phyloP scores from a whole-genome alignment of 92 coral and sea anemone genomes.

The Bergia sp. region DNA sequence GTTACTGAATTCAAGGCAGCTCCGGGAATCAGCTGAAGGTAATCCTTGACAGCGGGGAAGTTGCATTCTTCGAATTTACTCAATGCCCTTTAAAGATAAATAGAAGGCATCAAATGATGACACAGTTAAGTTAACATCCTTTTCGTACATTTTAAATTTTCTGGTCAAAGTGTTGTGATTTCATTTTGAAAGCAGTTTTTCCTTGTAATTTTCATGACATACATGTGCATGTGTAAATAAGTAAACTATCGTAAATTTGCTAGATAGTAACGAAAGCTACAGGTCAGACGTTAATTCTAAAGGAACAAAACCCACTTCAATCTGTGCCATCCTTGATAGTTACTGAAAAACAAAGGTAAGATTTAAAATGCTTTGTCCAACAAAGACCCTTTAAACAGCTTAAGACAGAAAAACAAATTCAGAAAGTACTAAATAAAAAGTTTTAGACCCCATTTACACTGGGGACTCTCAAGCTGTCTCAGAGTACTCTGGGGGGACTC shows the following conservation, averaged over 20 bases:
- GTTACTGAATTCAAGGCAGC: constrained; percentile 86
- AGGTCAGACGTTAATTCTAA: neutral
- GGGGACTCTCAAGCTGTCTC: no score
- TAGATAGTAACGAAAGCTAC: neutral
- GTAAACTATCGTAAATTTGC: neutral
- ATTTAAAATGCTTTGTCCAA: no score
- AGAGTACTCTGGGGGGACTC: no score
- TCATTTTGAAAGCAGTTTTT: no score
- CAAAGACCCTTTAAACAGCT: no score
- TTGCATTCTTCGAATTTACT: constrained; percentile 91
- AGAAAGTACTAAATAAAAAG: neutral
- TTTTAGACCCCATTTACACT: neutral
- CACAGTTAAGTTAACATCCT: neutral
- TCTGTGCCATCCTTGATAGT: no score
- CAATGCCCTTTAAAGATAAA: constrained; percentile 67
- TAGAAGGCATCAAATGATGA: neutral
- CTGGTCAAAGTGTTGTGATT: neutral
- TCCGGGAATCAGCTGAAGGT: constrained; percentile 90
- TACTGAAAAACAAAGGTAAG: no score
- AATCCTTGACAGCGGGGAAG: constrained; percentile 78
- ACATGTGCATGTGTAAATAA: neutral
- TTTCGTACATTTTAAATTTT: neutral
- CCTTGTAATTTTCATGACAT: neutral
- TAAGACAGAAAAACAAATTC: neutral
- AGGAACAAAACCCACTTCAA: neutral